Conservation (phyloP, 2,888 invertebrate species). For the Cantharis rufa region DNA sequence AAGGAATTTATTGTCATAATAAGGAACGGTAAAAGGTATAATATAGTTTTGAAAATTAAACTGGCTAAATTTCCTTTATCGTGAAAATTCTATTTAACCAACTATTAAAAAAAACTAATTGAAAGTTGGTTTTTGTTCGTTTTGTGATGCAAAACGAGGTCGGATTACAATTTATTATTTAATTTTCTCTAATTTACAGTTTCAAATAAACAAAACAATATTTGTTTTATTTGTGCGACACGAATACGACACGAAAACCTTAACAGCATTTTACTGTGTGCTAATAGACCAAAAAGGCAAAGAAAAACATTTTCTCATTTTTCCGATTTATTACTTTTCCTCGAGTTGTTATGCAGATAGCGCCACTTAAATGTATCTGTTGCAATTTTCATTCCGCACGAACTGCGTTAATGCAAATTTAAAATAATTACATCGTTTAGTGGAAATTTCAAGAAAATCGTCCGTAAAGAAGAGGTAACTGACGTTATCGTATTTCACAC, state of each 20-base stretch:
- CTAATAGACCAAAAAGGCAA: not conserved
- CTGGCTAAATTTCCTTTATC: not conserved
- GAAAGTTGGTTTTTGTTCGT: not conserved
- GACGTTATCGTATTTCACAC: not conserved
- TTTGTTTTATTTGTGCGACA: not conserved
- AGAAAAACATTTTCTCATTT: not conserved
- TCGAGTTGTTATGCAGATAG: not conserved
- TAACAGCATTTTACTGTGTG: not conserved
- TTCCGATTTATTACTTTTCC: not conserved
- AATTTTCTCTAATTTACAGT: not conserved
- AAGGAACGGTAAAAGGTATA: not conserved
- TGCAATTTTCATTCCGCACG: not conserved
- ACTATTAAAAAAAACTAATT: not conserved
- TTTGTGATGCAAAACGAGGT: not conserved
- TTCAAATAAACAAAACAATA: not conserved
- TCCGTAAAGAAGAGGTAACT: not conserved
- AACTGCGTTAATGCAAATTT: not conserved
- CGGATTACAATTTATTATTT: not conserved
- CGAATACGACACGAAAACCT: not conserved
- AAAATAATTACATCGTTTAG: not conserved
- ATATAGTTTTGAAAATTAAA: not conserved
- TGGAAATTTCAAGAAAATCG: not conserved
- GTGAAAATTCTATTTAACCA: not conserved
- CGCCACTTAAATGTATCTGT: not conserved
- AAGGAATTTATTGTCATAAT: not conserved